A percentile compares a stretch with the other conserved stretches of the same genome.
These are phyloP conservation scores for Enhydra lutris DNA, from an alignment of 2,113 vertebrate genomes.

Conservation along the genomic window DNA sequence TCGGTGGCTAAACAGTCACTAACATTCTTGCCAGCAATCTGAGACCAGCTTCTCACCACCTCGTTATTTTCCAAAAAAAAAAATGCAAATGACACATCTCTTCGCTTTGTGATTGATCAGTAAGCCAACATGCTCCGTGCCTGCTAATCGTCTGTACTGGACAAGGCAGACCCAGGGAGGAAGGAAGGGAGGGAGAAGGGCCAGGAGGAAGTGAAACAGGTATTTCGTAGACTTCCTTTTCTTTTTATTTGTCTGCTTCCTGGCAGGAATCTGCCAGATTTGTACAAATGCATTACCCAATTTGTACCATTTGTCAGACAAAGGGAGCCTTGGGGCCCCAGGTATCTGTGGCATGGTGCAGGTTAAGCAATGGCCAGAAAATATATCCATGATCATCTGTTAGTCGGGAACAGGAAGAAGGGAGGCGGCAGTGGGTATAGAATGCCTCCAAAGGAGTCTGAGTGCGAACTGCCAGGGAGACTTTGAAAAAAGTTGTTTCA, in stretches of 20 bases:
- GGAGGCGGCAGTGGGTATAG: slow-evolving; percentile 51
- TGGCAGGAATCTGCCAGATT: slow-evolving; percentile 37
- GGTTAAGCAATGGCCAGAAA: slow-evolving; percentile 69
- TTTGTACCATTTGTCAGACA: slow-evolving; percentile 70
- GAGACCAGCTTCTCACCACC: slow-evolving; percentile 7
- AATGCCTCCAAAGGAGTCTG: slow-evolving; percentile 69
- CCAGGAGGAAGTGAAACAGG: neutral
- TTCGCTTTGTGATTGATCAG: slow-evolving; percentile 33
- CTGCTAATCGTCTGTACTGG: neutral
- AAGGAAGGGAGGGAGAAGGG: neutral
- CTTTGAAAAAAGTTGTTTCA: neutral
- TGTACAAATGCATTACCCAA: slow-evolving; percentile 68
- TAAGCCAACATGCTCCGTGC: neutral
- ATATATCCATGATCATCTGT: slow-evolving; percentile 51
- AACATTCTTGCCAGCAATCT: neutral
- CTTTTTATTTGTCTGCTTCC: slow-evolving; percentile 35
- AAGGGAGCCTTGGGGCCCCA: slow-evolving; percentile 34
- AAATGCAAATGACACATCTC: slow-evolving; percentile 29
- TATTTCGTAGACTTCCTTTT: slow-evolving; percentile 13
- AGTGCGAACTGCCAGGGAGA: slow-evolving; percentile 21
- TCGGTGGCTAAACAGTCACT: neutral
- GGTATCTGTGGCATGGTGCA: slow-evolving; percentile 16
- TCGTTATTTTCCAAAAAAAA: slow-evolving; percentile 45
- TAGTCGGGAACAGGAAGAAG: slow-evolving; percentile 27
- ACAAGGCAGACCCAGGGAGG: neutral